A percentile compares a stretch with the other conserved stretches of the same genome.
phyloP scores from a whole-genome alignment of 2,888 invertebrate genomes.

The Megalurothrips usitatus region DNA sequence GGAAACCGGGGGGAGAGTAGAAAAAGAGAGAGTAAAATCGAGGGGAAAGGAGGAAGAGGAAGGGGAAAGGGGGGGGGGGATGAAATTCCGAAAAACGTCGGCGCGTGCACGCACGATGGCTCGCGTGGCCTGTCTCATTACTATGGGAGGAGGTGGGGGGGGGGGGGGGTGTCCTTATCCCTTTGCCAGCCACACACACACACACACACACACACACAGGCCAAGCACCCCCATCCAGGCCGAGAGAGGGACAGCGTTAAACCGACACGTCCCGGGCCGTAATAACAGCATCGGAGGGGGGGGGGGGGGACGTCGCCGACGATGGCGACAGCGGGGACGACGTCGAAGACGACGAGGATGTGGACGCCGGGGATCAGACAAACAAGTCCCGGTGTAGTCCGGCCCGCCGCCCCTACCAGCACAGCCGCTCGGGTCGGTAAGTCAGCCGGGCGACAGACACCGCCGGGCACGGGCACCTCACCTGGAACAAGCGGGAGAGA shows the following conservation, averaged over 20 bases:
- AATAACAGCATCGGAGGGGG: neutral
- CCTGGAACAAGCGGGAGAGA: too few species aligned
- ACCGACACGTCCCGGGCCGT: neutral
- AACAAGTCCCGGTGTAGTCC: too few species aligned
- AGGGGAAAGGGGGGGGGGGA: neutral
- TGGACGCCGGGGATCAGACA: too few species aligned
- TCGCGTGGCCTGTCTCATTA: too few species aligned
- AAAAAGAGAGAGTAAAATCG: neutral
- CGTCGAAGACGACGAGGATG: too few species aligned
- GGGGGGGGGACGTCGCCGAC: too few species aligned
- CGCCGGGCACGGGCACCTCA: too few species aligned
- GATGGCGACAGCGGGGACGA: too few species aligned
- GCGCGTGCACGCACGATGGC: neutral
- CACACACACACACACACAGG: neutral
- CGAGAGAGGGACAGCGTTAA: neutral
- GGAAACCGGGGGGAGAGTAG: too few species aligned
- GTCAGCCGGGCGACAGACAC: too few species aligned
- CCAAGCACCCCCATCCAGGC: neutral
- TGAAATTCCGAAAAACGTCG: neutral
- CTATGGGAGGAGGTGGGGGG: neutral
- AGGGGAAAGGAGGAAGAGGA: neutral
- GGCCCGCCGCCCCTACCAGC: too few species aligned
- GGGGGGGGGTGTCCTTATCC: neutral
- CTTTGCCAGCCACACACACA: neutral
- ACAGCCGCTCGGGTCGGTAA: too few species aligned